A percentile compares a stretch with the other conserved stretches of the same genome.
Evolutionary conservation across 53 echinoderm and acorn worm genomes (phyloP).

Genomic region (Henricia sp.): DNA sequence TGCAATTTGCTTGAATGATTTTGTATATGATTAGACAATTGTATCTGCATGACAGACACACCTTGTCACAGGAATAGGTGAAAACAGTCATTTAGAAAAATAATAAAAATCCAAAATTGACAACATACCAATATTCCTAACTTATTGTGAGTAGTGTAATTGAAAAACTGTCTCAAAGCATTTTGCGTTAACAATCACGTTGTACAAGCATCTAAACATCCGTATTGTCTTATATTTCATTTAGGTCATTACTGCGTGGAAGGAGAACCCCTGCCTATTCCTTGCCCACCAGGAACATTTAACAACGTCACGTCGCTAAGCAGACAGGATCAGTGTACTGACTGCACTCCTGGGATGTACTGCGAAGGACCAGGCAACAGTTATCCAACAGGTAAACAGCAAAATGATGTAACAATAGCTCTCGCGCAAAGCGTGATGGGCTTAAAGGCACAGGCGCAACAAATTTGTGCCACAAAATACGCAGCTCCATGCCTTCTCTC

Average conservation of each 20-base stretch:
- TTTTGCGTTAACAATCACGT: neutral
- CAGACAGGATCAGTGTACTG: constrained; percentile 80
- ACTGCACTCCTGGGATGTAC: constrained; percentile 88
- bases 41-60: too few species aligned
- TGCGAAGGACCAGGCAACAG: constrained; percentile 93
- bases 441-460: neutral
- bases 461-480: neutral
- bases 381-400: constrained; percentile 82
- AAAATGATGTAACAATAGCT: neutral
- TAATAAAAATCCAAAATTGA: too few species aligned
- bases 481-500: neutral
- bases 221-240: too few species aligned
- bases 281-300: constrained; percentile 93
- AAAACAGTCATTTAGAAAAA: too few species aligned
- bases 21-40: too few species aligned
- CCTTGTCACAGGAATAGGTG: too few species aligned
- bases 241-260: constrained; percentile 94
- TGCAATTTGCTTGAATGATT: too few species aligned
- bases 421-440: too few species aligned
- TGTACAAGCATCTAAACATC: neutral
- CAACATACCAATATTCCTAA: too few species aligned
- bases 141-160: too few species aligned
- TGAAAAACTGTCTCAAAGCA: neutral
- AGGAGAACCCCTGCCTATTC: constrained; percentile 81
- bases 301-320: constrained; percentile 89